Evolutionary conservation across 2,797 vertebrate species (phyloP).

Genomic region (Natrix natrix): DNA sequence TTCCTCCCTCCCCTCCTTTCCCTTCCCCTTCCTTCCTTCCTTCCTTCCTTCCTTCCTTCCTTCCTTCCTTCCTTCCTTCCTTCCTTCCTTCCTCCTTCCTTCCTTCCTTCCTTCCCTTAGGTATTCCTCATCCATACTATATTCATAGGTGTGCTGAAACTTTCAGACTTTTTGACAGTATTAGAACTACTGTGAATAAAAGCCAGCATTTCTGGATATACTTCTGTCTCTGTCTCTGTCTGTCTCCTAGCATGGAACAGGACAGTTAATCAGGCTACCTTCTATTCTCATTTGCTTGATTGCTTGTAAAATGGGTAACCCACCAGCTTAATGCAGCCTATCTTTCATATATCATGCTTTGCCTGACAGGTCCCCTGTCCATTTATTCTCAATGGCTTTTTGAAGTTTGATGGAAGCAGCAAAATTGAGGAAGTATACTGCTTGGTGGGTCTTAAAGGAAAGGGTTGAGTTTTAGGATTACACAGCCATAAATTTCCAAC

Average conservation of each 20-base stretch:
- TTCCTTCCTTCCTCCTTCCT: fast-evolving
- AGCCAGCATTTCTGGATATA: background rate
- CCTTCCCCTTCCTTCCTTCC: fast-evolving
- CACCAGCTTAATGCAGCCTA: background rate
- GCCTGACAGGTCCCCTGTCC: background rate
- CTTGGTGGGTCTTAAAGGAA: background rate
- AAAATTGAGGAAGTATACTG: background rate
- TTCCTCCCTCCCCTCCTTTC: no score
- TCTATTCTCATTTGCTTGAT: background rate
- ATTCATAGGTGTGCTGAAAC: background rate
- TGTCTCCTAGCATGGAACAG: background rate
- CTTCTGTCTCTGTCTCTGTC: background rate
- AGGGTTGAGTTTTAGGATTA: background rate
- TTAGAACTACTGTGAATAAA: background rate
- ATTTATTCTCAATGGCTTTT: background rate
- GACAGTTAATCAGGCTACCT: background rate
- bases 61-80: no score
- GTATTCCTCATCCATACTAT: background rate
- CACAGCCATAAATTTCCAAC: background rate
- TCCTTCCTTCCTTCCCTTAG: fast-evolving
- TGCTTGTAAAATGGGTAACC: background rate
- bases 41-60: no score
- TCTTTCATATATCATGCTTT: background rate
- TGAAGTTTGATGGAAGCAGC: background rate
- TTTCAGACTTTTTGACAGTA: background rate